These are phyloP conservation scores for Coreoperca whiteheadi DNA, from an alignment of 2,113 vertebrate species.

Conservation along the genomic window DNA sequence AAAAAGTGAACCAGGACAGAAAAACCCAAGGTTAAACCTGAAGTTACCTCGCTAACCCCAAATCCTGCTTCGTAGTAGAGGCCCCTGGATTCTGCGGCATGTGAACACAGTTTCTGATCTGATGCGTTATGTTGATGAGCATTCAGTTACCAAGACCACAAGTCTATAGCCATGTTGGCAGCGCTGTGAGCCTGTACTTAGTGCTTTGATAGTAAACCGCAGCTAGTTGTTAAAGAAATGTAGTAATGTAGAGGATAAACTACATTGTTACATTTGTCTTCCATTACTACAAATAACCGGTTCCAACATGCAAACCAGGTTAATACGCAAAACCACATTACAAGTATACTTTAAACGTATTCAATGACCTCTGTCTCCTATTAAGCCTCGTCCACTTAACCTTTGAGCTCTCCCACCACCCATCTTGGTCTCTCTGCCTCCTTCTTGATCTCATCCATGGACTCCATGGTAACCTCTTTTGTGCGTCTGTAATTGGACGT, in stretches of 20 bases:
- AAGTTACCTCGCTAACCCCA: too few species aligned
- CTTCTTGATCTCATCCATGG: neutral
- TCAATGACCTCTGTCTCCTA: neutral
- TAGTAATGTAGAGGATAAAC: neutral
- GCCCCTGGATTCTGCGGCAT: too few species aligned
- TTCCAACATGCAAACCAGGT: neutral
- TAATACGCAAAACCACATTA: neutral
- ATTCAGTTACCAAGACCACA: too few species aligned
- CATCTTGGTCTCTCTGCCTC: neutral
- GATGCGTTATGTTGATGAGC: too few species aligned
- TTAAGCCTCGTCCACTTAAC: constrained; percentile 11
- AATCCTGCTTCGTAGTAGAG: too few species aligned
- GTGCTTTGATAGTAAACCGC: neutral
- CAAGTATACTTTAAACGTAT: neutral
- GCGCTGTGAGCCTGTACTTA: neutral
- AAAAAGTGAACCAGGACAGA: too few species aligned
- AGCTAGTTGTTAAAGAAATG: neutral
- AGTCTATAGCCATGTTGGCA: too few species aligned
- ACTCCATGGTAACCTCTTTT: constrained; percentile 50
- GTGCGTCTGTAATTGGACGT: constrained; percentile 18
- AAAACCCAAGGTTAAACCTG: too few species aligned
- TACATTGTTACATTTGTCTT: neutral
- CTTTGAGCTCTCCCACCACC: neutral
- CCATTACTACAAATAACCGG: too few species aligned
- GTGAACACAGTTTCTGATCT: neutral